Conservation (phyloP, 2,888 invertebrate genomes). For the Rambutsinella grinnellia region DNA sequence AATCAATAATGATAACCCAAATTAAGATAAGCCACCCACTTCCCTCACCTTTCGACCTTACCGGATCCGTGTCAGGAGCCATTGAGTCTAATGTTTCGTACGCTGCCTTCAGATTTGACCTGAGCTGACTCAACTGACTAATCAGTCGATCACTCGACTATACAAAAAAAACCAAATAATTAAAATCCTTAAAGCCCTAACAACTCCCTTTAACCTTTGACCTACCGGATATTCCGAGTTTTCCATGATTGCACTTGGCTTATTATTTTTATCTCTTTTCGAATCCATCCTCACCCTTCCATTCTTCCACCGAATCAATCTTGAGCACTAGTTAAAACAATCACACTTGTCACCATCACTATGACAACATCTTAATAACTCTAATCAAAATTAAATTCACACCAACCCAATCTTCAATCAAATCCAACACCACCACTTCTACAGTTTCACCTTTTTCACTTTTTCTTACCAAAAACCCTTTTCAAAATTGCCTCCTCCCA, state of each 20-base stretch:
- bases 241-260: constrained; percentile 27
- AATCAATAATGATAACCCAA: neutral
- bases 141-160: constrained; percentile 37
- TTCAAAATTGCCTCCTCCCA: too few species aligned
- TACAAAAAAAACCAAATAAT: neutral
- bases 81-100: constrained; percentile 46
- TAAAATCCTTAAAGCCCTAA: neutral
- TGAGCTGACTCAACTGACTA: constrained; percentile 32
- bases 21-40: neutral
- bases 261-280: constrained; percentile 39
- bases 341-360: too few species aligned
- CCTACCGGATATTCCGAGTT: constrained; percentile 38
- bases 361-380: too few species aligned
- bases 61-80: constrained; percentile 36
- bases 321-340: too few species aligned
- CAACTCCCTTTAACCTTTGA: neutral
- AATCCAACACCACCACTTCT: too few species aligned
- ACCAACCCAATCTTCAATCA: too few species aligned
- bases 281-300: constrained; percentile 36
- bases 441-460: too few species aligned
- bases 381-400: too few species aligned
- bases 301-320: too few species aligned
- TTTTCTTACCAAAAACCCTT: too few species aligned
- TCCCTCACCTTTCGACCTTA: too few species aligned
- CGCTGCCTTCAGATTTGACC: constrained; percentile 37